Evolutionary conservation across 2,113 vertebrate genomes (phyloP), one percentile per base, ranked within the genome.

Genomic region (Notarius quadriscutis): DNA sequence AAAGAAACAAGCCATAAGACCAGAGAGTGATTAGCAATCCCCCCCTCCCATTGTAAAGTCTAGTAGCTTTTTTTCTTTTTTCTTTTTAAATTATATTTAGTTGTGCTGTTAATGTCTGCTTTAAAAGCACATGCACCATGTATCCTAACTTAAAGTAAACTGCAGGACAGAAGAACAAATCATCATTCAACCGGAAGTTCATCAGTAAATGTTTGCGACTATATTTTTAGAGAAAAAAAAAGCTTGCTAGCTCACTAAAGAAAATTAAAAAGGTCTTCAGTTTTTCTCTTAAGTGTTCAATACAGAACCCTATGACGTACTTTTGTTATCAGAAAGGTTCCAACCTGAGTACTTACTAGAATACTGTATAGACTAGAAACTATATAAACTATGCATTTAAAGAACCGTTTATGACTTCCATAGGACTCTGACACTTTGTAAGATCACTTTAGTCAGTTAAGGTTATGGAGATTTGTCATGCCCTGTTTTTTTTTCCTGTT

Each of bases 1-100:
- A 84, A 63, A 84, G 62, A 79, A 84, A 84, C 86, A 87, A 72
- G 25, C 9, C 20, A 9, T 62, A 77, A 83, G 7, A 75, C 15
- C 41, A 14, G 25, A 63, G 30, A 62, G 30, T 48, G 11, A n/a
- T 86, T 71, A 60, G 22, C 17, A 2, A 15, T 25, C 60, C 6
- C 62, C 22, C 55, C 2, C 62, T 15, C 55, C 7, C 4, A 17
- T 62, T 22, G 9, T 71, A 62, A 63, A 51, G 27, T 34, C 34
- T 34, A 11, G 55, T 77, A 8, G 5, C 14, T 87, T 50, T 69
- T 78, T 48, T 82, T n/a, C n/a, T 72, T 34, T 71, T 14, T 81
- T 83, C 7, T 34, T 77, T 77, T 41, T 41, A 41, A 34, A 41
- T 2, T 41, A 41, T 87, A 83, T 83, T 77, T 62, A 62, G 53